These are phyloP conservation scores for Xyrauchen texanus DNA, from an alignment of 2,113 vertebrate species.

Conservation along the genomic window DNA sequence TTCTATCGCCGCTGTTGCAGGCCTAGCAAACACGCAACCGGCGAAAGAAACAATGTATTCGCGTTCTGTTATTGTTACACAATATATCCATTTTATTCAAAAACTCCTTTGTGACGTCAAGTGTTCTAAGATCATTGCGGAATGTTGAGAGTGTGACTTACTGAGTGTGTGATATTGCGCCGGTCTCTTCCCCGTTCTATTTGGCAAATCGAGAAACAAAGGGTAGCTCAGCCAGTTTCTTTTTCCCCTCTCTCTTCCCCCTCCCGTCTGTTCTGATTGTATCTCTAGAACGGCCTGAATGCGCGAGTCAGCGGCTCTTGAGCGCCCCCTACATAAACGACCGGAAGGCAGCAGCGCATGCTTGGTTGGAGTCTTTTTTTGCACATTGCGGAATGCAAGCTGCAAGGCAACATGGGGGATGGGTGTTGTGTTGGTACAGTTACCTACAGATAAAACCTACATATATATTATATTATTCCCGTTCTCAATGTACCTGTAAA, in stretches of 20 bases:
- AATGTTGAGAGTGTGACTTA: slow-evolving; percentile 61
- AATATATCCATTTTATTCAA: neutral
- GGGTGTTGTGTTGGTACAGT: neutral
- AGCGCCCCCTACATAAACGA: slow-evolving; percentile 65
- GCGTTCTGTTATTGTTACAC: neutral
- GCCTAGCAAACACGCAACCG: neutral
- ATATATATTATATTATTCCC: too few species aligned
- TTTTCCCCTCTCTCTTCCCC: slow-evolving; percentile 57
- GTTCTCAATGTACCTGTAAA: too few species aligned
- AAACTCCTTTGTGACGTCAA: neutral
- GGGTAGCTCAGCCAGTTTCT: slow-evolving; percentile 69
- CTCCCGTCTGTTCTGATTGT: slow-evolving; percentile 53
- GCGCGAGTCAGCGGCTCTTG: slow-evolving; percentile 45
- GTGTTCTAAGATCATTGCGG: neutral
- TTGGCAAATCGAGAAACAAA: slow-evolving; percentile 75
- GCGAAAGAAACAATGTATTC: neutral
- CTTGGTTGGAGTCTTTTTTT: slow-evolving; percentile 18
- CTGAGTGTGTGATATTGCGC: slow-evolving; percentile 57
- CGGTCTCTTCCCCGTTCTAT: slow-evolving; percentile 68
- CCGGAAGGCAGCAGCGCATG: slow-evolving; percentile 53
- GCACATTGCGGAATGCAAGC: slow-evolving; percentile 50
- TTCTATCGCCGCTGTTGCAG: slow-evolving; percentile 61
- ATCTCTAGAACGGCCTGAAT: slow-evolving; percentile 53
- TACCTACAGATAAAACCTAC: too few species aligned
- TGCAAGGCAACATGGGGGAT: neutral